Base-by-base conservation (phyloP, 2,888 invertebrate genomes). In the Enchytraeus crypticus region DNA sequence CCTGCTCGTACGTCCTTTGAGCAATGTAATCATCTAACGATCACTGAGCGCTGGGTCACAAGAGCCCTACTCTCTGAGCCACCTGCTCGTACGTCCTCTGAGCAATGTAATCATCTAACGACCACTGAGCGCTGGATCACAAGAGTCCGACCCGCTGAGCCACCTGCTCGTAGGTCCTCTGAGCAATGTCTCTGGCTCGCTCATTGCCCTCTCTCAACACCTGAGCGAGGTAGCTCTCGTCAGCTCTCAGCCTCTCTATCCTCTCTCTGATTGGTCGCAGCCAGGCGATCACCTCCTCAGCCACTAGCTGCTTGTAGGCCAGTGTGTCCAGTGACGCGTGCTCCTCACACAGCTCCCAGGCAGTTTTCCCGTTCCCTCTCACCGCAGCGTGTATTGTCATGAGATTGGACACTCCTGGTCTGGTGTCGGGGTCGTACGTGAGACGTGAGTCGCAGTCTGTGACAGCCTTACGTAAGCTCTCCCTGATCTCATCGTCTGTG, bases 361-460 rank as follows among this genome's bases (percentile, higher is more conserved):
- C 81, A 56, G 83, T 76, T n/a, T n/a, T n/a, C n/a, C n/a, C n/a
- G 77, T 84, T 82, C 51, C 85, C 87, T 23, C 85, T 84, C 26
- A 89, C 81, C 60, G 88, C 82, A 54, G 89, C 86, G 81, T 92
- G 90, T 65, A 95, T 87, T 60, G 83, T 82, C 66, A 97, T 83
- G 60, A 98, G 83, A 82, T 97, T 97, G 54, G 92, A 84, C 21
- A 98, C 88, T 29, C 92, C 97, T 0, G 91, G 88, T 65, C 97
- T 83, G 5, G 78, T 76, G 58, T 83, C 84, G 1, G 88, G 88
- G 67, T 92, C 88, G 79, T 85, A 96, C 14, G 87, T 86, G 11
- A 98, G 85, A 0, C 84, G 88, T 30, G 30, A 38, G 18, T 51
- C 38, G 72, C 85, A 89, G 80, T 98, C 98, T 0, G 95, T 95